Percentiles rank a stretch among this genome's conserved stretches.
These are phyloP conservation scores for Pristionchus fissidentatus DNA, from an alignment of 2,888 invertebrate species.

Conservation along the genomic window DNA sequence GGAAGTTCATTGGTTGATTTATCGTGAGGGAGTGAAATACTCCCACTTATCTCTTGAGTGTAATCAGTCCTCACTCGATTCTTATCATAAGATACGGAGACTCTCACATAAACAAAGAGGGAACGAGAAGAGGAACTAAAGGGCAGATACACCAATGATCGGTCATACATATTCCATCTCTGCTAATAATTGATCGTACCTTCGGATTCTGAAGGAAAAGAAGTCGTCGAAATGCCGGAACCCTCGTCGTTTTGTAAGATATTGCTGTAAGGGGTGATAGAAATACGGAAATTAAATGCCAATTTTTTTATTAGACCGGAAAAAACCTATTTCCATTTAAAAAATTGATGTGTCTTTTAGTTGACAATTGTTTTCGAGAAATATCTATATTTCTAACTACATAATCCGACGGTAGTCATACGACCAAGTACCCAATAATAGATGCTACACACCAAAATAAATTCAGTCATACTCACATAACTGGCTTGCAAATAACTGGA, in stretches of 20 bases:
- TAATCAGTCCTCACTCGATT: constrained; percentile 2
- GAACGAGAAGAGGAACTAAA: background rate
- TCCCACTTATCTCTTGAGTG: background rate
- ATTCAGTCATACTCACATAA: too few relatives aligned
- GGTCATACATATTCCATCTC: too few relatives aligned
- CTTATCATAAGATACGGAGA: constrained; percentile 17
- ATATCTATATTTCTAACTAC: too few relatives aligned
- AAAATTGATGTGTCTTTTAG: too few relatives aligned
- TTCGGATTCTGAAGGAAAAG: constrained; percentile 19
- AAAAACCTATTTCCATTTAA: too few relatives aligned
- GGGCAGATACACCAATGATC: constrained; percentile 5
- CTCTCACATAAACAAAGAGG: background rate
- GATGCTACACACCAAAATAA: too few relatives aligned
- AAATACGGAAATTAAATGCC: background rate
- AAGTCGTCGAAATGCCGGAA: background rate
- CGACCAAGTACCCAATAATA: too few relatives aligned
- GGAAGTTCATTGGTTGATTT: constrained; percentile 21
- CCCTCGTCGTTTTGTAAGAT: constrained; percentile 15
- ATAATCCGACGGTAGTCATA: too few relatives aligned
- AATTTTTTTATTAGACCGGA: background rate
- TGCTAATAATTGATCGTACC: too few relatives aligned
- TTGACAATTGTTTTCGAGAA: too few relatives aligned
- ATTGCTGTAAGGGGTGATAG: background rate
- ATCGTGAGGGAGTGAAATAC: too few relatives aligned
- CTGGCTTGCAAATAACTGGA: too few relatives aligned